Evolutionary conservation across 2,888 invertebrate genomes (phyloP).

Genomic region (Drosophila dives): DNA sequence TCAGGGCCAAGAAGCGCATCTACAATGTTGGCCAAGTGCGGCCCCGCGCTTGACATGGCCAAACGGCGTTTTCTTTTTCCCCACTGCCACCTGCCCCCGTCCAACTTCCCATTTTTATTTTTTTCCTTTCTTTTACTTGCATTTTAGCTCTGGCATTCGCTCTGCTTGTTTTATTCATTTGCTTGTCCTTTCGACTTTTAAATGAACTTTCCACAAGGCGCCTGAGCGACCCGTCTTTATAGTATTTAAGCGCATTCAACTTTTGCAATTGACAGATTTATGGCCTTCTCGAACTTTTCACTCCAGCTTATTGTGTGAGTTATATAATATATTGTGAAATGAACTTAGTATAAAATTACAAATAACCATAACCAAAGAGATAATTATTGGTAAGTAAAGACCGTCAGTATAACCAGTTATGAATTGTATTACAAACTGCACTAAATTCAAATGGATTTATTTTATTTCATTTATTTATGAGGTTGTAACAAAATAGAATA

Average conservation of each 20-base stretch:
- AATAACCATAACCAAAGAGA: conserved; percentile 57
- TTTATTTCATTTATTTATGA: conserved; percentile 64
- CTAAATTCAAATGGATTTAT: conserved; percentile 48
- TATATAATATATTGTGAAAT: conserved; percentile 12
- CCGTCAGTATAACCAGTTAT: not conserved
- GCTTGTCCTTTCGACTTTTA: conserved; percentile 78
- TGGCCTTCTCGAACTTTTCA: conserved; percentile 33
- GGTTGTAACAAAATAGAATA: conserved; percentile 62
- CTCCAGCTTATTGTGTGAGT: conserved; percentile 34
- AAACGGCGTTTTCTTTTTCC: conserved; percentile 34
- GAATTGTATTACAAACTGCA: conserved; percentile 32
- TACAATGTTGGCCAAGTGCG: conserved; percentile 32
- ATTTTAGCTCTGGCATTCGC: conserved; percentile 41
- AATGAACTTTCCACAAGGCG: conserved; percentile 66
- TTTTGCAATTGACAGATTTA: conserved; percentile 75
- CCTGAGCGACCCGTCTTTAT: conserved; percentile 16
- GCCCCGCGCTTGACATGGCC: conserved; percentile 11
- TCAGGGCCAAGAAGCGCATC: conserved; percentile 46
- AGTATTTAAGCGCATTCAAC: conserved; percentile 66
- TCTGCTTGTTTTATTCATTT: conserved; percentile 64
- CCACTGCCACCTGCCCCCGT: not conserved
- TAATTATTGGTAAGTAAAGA: conserved; percentile 34
- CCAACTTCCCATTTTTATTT: conserved; percentile 17
- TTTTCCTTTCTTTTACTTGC: conserved; percentile 34
- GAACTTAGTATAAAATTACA: conserved; percentile 12